Conservation (phyloP, 2,888 invertebrate genomes). For the Caenorhabditis doughertyi region DNA sequence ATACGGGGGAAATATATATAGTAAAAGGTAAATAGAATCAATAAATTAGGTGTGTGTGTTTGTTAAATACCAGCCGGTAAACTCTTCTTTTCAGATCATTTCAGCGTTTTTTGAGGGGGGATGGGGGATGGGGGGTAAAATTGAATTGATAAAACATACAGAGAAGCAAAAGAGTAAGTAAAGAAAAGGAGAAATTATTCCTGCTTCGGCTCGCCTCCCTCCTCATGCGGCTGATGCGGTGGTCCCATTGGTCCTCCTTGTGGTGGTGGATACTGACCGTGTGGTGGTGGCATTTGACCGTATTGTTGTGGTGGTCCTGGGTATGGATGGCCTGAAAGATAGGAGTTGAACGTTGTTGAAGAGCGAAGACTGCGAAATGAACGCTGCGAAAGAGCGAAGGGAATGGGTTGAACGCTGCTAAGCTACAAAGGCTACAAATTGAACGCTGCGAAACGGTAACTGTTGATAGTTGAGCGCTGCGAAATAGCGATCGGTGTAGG, state of each 20-base stretch:
- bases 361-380: too few relatives aligned
- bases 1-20: neutral
- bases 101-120: slow-evolving; percentile 3
- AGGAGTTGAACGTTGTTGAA: neutral
- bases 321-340: slow-evolving; percentile 46
- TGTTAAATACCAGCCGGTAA: slow-evolving; percentile 28
- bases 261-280: slow-evolving; percentile 54
- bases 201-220: slow-evolving; percentile 64
- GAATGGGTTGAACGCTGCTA: too few relatives aligned
- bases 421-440: too few relatives aligned
- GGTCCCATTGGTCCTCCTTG: slow-evolving; percentile 57
- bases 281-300: slow-evolving; percentile 57
- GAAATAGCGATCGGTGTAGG: too few relatives aligned
- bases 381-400: too few relatives aligned
- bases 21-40: neutral
- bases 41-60: neutral
- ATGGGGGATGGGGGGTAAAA: neutral
- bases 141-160: slow-evolving; percentile 37
- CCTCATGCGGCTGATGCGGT: slow-evolving; percentile 44
- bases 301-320: slow-evolving; percentile 62
- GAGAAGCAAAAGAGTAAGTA: neutral
- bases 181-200: slow-evolving; percentile 27
- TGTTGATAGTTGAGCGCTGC: too few relatives aligned
- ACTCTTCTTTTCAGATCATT: slow-evolving; percentile 32
- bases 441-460: too few relatives aligned